Percentiles rank a stretch among this genome's conserved stretches.
These are phyloP conservation scores for Helicolenus hilgendorfi DNA, from an alignment of 2,797 vertebrate species.

Conservation along the genomic window DNA sequence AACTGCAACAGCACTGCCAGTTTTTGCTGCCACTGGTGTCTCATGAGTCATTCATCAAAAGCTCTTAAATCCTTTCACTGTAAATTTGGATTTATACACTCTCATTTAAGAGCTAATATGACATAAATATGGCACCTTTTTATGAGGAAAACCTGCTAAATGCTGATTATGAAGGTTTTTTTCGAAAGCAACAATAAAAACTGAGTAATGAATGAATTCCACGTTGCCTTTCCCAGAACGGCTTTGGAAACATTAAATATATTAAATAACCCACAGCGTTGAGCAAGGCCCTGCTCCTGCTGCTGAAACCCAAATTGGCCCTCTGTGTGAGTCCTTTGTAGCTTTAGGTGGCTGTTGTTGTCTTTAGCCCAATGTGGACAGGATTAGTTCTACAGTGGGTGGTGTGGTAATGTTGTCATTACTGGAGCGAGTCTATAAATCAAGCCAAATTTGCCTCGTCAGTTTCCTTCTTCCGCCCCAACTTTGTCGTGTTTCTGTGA, in stretches of 20 bases:
- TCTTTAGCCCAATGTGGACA: constrained; percentile 20
- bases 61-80: constrained; percentile 16
- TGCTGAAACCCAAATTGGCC: constrained; percentile 13
- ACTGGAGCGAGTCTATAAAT: constrained; percentile 10
- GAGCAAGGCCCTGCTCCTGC: background rate
- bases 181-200: constrained; percentile 15
- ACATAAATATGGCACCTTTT: constrained; percentile 21
- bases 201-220: constrained; percentile 45
- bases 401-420: constrained; percentile 15
- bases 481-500: background rate
- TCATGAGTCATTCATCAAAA: constrained; percentile 25
- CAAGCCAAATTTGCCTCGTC: background rate
- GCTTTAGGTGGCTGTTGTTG: constrained; percentile 38
- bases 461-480: background rate
- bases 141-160: constrained; percentile 1
- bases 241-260: constrained; percentile 36
- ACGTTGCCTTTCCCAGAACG: constrained; percentile 40
- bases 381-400: constrained; percentile 25
- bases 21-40: background rate
- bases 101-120: constrained; percentile 22
- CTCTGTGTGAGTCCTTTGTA: constrained; percentile 23
- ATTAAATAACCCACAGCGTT: constrained; percentile 19
- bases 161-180: background rate
- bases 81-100: constrained; percentile 20
- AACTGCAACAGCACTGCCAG: background rate